Conservation (phyloP, 2,113 vertebrate species). For the Bubalus kerabau region DNA sequence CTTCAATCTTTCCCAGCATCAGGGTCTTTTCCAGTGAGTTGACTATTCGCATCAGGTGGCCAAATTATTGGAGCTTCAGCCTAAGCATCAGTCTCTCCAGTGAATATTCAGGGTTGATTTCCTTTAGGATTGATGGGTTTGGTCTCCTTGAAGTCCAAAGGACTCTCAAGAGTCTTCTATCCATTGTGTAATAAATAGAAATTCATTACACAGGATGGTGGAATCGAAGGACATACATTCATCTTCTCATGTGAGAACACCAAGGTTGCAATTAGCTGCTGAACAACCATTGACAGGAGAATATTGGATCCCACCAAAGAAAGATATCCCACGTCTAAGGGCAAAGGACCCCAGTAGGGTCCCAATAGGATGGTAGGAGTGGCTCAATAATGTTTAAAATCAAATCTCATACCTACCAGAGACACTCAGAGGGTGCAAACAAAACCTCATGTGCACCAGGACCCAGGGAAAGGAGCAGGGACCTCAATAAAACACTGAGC, state of each 20-base stretch:
- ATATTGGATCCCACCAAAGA: background rate
- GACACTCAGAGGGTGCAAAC: background rate
- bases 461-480: background rate
- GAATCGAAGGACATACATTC: background rate
- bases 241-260: background rate
- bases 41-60: fast-evolving
- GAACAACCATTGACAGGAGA: background rate
- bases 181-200: background rate
- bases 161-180: background rate
- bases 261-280: background rate
- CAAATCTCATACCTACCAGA: background rate
- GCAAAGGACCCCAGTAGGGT: background rate
- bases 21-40: background rate
- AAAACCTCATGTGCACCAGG: background rate
- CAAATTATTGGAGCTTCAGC: background rate
- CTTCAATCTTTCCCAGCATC: background rate
- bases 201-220: background rate
- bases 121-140: background rate
- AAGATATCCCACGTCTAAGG: background rate
- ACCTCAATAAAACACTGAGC: background rate
- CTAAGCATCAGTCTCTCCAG: background rate
- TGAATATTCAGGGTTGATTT: background rate
- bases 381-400: background rate
- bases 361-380: background rate
- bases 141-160: background rate